Percentiles rank a stretch among this genome's conserved stretches.
phyloP scores from a whole-genome alignment of 2,888 invertebrate genomes.

The Ellobium chinense region DNA sequence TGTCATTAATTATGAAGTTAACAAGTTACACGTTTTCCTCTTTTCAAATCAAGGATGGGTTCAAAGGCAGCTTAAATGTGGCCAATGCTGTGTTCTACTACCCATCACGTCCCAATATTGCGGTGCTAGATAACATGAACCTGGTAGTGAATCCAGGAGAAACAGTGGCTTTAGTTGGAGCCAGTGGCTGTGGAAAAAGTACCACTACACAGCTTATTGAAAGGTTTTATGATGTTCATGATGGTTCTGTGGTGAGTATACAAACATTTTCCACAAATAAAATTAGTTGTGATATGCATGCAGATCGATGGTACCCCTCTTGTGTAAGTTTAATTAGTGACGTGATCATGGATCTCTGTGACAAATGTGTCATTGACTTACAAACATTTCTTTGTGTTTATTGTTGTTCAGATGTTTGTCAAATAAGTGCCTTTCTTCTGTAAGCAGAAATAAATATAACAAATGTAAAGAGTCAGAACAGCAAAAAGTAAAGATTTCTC shows the following conservation, averaged over 20 bases:
- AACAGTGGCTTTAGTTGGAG: conserved; percentile 81
- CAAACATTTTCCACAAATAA: too few species aligned
- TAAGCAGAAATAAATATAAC: too few species aligned
- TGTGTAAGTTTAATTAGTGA: too few species aligned
- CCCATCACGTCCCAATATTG: conserved; percentile 68
- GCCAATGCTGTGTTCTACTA: conserved; percentile 68
- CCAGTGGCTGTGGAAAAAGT: conserved; percentile 93
- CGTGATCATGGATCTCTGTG: too few species aligned
- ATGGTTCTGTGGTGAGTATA: conserved; percentile 59
- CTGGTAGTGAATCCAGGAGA: conserved; percentile 74
- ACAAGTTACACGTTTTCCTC: background rate
- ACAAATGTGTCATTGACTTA: too few species aligned
- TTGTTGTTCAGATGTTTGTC: too few species aligned
- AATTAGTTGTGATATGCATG: too few species aligned
- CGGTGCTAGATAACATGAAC: conserved; percentile 75
- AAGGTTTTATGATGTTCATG: conserved; percentile 85
- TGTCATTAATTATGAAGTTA: background rate
- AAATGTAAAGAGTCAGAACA: too few species aligned
- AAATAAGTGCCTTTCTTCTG: too few species aligned
- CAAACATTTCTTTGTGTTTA: too few species aligned
- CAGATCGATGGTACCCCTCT: too few species aligned
- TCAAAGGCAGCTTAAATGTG: conserved; percentile 56
- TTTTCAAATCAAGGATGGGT: conserved; percentile 49
- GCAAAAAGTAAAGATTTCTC: too few species aligned
- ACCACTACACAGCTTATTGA: conserved; percentile 91